These are phyloP conservation scores for Sebastes alutus DNA, from an alignment of 2,797 vertebrate genomes.

Conservation along the genomic window DNA sequence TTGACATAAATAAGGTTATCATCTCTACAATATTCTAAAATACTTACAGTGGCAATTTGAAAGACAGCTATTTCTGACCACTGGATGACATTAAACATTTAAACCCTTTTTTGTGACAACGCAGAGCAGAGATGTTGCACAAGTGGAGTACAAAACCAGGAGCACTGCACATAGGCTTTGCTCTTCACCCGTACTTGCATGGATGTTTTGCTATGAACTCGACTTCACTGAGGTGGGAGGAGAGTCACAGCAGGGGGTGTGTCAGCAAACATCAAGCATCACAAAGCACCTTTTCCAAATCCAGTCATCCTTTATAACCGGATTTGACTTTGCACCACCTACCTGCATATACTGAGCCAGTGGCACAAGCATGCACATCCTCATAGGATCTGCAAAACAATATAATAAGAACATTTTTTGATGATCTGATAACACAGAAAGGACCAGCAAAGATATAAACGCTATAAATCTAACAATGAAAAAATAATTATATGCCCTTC, in stretches of 20 bases:
- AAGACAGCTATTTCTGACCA: not conserved
- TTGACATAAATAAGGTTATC: not conserved
- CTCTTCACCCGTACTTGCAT: not conserved
- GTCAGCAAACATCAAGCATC: conserved; percentile 28
- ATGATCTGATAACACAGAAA: not conserved
- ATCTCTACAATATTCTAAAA: not conserved
- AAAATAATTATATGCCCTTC: not conserved
- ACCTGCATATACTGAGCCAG: not conserved
- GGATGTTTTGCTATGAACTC: not conserved
- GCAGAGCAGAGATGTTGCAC: not conserved
- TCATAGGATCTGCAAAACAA: not conserved
- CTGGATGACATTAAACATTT: no score
- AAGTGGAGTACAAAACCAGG: not conserved
- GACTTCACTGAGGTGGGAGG: not conserved
- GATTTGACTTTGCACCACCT: conserved; percentile 18
- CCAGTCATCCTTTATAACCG: not conserved
- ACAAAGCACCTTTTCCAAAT: not conserved
- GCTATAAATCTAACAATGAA: not conserved
- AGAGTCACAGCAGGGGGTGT: not conserved
- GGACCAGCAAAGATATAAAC: not conserved
- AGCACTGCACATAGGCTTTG: not conserved
- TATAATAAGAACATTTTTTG: not conserved
- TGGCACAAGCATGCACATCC: not conserved
- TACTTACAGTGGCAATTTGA: not conserved
- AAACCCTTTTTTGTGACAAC: not conserved